phyloP scores from a whole-genome alignment of 2,797 vertebrate genomes.

The Anguilla marmorata region DNA sequence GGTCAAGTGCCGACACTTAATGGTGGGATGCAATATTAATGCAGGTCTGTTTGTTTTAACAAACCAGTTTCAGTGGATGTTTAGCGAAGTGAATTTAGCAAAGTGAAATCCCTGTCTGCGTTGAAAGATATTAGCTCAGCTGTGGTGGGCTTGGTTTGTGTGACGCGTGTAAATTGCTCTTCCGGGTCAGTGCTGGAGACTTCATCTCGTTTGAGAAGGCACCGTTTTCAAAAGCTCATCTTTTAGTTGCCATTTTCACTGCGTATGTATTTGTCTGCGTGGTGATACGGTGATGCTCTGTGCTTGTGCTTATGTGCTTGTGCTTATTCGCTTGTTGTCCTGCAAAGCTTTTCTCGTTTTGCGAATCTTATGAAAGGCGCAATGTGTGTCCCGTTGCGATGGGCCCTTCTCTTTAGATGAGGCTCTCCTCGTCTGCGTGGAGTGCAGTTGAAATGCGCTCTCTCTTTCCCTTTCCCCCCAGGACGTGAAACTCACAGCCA shows the following conservation, averaged over 20 bases:
- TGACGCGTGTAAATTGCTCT: background rate
- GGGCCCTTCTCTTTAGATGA: background rate
- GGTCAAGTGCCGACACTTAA: background rate
- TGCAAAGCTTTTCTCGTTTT: background rate
- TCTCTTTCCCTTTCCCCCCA: conserved; percentile 46
- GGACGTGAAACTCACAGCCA: conserved; percentile 98
- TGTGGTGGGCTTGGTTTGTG: background rate
- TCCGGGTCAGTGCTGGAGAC: background rate
- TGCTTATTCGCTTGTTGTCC: background rate
- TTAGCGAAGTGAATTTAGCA: background rate
- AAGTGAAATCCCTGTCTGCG: background rate
- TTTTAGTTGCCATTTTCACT: background rate
- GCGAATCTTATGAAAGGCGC: background rate
- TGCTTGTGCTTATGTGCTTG: background rate
- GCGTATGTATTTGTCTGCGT: too few relatives aligned
- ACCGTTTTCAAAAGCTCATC: background rate
- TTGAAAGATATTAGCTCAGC: background rate
- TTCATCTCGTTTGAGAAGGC: background rate
- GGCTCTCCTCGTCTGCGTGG: background rate
- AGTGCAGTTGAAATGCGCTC: background rate
- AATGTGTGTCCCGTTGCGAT: background rate
- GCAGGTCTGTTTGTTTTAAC: background rate
- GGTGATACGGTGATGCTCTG: too few relatives aligned
- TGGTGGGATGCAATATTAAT: background rate
- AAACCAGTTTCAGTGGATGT: background rate